Percentiles rank a stretch among this genome's conserved stretches.
These are phyloP conservation scores for Drosophila ercepeae DNA, from an alignment of 1,140 invertebrate species.

Conservation along the genomic window DNA sequence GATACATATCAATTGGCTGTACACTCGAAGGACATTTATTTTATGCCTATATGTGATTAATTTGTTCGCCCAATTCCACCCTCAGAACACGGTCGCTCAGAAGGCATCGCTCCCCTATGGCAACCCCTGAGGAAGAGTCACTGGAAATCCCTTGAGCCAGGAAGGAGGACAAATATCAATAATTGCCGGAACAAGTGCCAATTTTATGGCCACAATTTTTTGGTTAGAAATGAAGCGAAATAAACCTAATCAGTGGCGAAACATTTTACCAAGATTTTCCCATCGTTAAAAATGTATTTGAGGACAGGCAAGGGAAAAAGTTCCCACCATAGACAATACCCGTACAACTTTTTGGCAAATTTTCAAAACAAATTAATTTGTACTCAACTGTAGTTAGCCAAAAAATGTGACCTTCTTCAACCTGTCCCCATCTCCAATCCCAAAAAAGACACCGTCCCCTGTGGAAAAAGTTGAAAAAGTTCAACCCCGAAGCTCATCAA, in stretches of 20 bases:
- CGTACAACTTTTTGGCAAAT: slow-evolving; percentile 67
- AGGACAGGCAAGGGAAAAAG: slow-evolving; percentile 3
- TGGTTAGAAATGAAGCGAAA: slow-evolving; percentile 28
- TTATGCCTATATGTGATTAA: slow-evolving; percentile 77
- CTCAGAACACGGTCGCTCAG: neutral
- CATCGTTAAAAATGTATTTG: slow-evolving; percentile 46
- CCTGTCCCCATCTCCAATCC: neutral
- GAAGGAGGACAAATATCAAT: slow-evolving; percentile 53
- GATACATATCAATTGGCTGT: slow-evolving; percentile 78
- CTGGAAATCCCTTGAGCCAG: slow-evolving; percentile 45
- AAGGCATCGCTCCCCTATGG: neutral
- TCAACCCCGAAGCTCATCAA: slow-evolving; percentile 77
- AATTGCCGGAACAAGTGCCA: slow-evolving; percentile 75
- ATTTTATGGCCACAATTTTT: slow-evolving; percentile 47
- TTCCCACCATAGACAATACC: slow-evolving; percentile 18
- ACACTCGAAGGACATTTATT: slow-evolving; percentile 72
- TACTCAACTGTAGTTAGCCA: slow-evolving; percentile 61
- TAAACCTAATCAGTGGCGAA: slow-evolving; percentile 38
- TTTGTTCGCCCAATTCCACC: slow-evolving; percentile 23
- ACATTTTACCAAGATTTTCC: slow-evolving; percentile 51
- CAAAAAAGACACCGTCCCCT: neutral
- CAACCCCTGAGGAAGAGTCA: slow-evolving; percentile 3
- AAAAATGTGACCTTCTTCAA: neutral
- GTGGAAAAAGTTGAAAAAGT: slow-evolving; percentile 72
- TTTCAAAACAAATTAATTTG: slow-evolving; percentile 79